These are phyloP conservation scores for Arctocebus calabarensis DNA, from an alignment of 2,797 vertebrate species.

Conservation along the genomic window DNA sequence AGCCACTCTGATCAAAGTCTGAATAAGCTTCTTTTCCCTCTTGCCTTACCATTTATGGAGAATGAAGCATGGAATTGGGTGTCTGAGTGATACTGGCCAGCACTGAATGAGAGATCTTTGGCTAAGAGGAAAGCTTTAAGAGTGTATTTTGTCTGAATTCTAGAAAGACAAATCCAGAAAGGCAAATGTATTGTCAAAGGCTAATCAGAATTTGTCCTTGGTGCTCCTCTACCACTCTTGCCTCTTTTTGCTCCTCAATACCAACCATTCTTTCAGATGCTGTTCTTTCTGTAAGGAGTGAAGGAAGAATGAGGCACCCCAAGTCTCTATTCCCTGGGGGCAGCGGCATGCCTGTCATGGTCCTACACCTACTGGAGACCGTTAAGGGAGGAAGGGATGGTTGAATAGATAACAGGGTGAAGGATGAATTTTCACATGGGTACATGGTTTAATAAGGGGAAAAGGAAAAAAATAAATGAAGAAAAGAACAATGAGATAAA, in stretches of 20 bases:
- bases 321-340: not conserved
- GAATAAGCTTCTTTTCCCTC: not conserved
- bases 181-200: not conserved
- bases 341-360: not conserved
- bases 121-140: not conserved
- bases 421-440: not conserved
- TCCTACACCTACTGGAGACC: not conserved
- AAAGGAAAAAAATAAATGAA: not conserved
- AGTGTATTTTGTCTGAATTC: not conserved
- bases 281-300: not conserved
- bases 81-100: not conserved
- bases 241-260: not conserved
- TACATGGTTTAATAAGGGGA: not conserved
- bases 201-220: not conserved
- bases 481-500: not conserved
- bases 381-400: not conserved
- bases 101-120: not conserved
- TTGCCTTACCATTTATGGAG: not conserved
- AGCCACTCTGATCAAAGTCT: not conserved
- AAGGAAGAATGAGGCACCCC: not conserved
- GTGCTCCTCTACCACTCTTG: not conserved
- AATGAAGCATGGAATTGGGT: not conserved
- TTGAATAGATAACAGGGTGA: no score
- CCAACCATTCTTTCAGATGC: not conserved
- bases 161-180: not conserved